phyloP scores from a whole-genome alignment of 2,888 invertebrate genomes.

The Apoderus coryli region DNA sequence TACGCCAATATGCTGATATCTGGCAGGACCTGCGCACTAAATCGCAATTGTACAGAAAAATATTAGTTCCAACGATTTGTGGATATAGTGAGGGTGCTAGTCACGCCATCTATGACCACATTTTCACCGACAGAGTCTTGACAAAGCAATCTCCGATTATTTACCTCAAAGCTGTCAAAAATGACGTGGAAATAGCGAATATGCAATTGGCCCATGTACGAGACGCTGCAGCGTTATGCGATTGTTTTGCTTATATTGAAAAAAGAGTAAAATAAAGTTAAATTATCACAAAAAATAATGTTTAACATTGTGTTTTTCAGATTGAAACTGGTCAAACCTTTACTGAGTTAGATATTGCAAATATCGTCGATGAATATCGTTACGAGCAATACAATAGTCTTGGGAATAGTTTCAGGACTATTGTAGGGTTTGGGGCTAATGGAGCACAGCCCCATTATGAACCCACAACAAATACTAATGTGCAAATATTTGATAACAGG shows the following conservation, averaged over 20 bases:
- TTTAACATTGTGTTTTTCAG: conserved; percentile 18
- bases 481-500: conserved; percentile 54
- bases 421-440: conserved; percentile 76
- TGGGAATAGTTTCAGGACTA: conserved; percentile 72
- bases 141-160: conserved; percentile 67
- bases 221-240: conserved; percentile 82
- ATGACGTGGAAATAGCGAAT: conserved; percentile 59
- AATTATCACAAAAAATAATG: too few relatives aligned
- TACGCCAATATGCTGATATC: conserved; percentile 52
- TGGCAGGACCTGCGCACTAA: conserved; percentile 55
- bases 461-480: conserved; percentile 51
- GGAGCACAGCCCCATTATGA: conserved; percentile 81
- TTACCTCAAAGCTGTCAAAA: conserved; percentile 77
- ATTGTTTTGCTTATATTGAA: conserved; percentile 64
- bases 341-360: conserved; percentile 58
- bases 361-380: conserved; percentile 57
- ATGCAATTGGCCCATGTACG: conserved; percentile 75
- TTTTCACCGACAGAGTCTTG: conserved; percentile 43
- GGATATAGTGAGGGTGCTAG: conserved; percentile 60
- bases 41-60: conserved; percentile 45
- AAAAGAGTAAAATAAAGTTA: too few relatives aligned
- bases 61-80: conserved; percentile 54
- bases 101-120: conserved; percentile 46
- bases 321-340: conserved; percentile 22
- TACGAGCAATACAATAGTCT: conserved; percentile 55